phyloP scores from a whole-genome alignment of 2,113 vertebrate genomes.

The Caloenas nicobarica region DNA sequence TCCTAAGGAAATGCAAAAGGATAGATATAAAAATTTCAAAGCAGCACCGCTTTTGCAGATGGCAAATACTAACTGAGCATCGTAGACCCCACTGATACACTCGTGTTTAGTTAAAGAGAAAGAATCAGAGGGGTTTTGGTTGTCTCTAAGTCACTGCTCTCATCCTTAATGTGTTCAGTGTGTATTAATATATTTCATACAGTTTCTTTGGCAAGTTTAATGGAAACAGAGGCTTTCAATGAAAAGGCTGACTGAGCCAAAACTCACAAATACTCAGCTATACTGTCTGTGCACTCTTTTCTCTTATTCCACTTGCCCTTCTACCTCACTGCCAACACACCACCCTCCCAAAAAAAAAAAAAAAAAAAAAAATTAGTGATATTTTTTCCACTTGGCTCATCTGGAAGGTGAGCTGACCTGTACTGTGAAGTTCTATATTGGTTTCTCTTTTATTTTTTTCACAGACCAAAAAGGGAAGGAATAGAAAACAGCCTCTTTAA shows the following conservation, averaged over 20 bases:
- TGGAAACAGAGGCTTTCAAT: conserved; percentile 66
- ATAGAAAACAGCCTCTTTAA: conserved; percentile 62
- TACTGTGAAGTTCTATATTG: conserved; percentile 14
- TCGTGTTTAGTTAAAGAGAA: background rate
- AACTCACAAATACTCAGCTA: conserved; percentile 52
- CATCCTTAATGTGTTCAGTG: background rate
- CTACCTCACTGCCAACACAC: background rate
- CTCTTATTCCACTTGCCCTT: background rate
- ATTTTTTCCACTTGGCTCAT: conserved; percentile 10
- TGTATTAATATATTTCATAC: conserved; percentile 39
- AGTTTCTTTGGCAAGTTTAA: conserved; percentile 66
- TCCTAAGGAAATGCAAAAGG: background rate
- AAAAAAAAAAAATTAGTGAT: background rate
- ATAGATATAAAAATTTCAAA: background rate
- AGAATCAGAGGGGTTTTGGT: background rate
- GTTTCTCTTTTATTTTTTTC: conserved; percentile 13
- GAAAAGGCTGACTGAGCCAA: conserved; percentile 52
- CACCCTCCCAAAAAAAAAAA: background rate
- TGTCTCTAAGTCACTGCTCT: background rate
- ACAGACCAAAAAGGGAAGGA: conserved; percentile 47
- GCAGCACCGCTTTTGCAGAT: background rate
- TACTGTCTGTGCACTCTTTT: background rate
- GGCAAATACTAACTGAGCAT: background rate
- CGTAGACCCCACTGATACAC: rapidly evolving
- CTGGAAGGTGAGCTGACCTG: conserved; percentile 45